A percentile compares a stretch with the other conserved stretches of the same genome.
Conservation (phyloP, 2,888 invertebrate genomes). For the Scaptomyza reducta region DNA sequence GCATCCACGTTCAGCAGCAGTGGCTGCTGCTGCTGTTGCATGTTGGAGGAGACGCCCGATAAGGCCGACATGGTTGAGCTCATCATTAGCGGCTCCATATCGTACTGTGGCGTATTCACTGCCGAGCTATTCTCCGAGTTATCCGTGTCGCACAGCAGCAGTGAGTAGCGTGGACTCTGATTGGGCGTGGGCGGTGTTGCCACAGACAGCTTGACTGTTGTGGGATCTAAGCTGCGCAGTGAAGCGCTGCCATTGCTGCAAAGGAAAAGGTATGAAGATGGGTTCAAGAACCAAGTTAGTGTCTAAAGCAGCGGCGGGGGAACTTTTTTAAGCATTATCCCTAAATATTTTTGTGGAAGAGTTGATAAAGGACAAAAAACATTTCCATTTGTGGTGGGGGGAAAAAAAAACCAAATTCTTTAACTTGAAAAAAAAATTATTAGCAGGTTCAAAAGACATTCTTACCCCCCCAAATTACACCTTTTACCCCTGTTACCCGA, state of each 20-base stretch:
- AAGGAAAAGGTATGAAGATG: neutral
- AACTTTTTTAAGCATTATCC: too few species aligned
- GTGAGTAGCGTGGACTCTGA: slow-evolving; percentile 84
- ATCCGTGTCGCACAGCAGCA: slow-evolving; percentile 83
- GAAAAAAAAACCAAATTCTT: too few species aligned
- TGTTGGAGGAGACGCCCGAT: slow-evolving; percentile 73
- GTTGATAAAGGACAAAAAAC: too few species aligned
- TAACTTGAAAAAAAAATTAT: too few species aligned
- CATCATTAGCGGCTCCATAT: slow-evolving; percentile 82
- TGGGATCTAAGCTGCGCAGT: slow-evolving; percentile 39
- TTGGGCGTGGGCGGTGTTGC: slow-evolving; percentile 83
- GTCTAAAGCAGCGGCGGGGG: too few species aligned
- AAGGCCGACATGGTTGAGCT: slow-evolving; percentile 76
- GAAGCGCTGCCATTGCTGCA: slow-evolving; percentile 38
- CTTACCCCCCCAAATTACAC: too few species aligned
- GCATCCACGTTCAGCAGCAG: slow-evolving; percentile 70
- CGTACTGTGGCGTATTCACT: slow-evolving; percentile 84
- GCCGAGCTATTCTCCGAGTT: slow-evolving; percentile 84
- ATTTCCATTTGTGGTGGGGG: too few species aligned
- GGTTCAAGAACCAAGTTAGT: neutral
- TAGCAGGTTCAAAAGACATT: too few species aligned
- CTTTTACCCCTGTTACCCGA: too few species aligned
- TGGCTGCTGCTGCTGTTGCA: slow-evolving; percentile 76
- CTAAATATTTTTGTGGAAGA: too few species aligned
- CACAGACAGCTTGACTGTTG: slow-evolving; percentile 75